Evolutionary conservation across 2,797 vertebrate genomes (phyloP).

Genomic region (Channa striata): DNA sequence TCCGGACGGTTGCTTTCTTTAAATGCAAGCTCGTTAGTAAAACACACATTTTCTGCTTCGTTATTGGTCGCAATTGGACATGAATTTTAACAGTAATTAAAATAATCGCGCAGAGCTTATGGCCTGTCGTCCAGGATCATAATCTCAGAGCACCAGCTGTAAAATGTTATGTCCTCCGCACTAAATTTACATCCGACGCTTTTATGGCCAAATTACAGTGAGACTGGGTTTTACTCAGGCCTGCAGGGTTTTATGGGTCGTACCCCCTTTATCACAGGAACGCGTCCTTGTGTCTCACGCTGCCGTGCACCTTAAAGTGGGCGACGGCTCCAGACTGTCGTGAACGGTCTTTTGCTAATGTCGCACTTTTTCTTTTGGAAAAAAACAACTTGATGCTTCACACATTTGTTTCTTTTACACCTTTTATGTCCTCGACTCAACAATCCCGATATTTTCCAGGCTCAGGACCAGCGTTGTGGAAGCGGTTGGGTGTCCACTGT

Average conservation of each 20-base stretch:
- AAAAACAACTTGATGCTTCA: too few species aligned
- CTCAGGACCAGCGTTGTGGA: background rate
- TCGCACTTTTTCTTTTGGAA: too few species aligned
- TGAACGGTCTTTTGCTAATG: too few species aligned
- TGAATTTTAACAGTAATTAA: constrained; percentile 61
- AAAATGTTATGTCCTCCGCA: constrained; percentile 65
- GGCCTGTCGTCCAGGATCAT: constrained; percentile 49
- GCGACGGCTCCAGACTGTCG: too few species aligned
- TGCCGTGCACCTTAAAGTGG: too few species aligned
- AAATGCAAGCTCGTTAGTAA: constrained; percentile 4
- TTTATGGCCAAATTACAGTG: constrained; percentile 62
- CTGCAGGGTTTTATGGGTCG: constrained; percentile 11
- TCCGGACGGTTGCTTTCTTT: background rate
- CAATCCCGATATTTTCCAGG: background rate
- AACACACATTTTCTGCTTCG: constrained; percentile 39
- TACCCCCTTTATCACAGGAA: background rate
- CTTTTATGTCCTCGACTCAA: background rate
- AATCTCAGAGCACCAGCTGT: constrained; percentile 61
- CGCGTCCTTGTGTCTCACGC: too few species aligned
- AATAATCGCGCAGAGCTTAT: constrained; percentile 46
- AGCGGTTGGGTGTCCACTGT: background rate
- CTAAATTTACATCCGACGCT: constrained; percentile 69
- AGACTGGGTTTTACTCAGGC: constrained; percentile 47
- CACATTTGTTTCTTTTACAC: too few species aligned
- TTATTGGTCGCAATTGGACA: constrained; percentile 30